A percentile compares a stretch with the other conserved stretches of the same genome.
phyloP scores from a whole-genome alignment of 2,113 vertebrate species.

The Hirundichthys speculiger region DNA sequence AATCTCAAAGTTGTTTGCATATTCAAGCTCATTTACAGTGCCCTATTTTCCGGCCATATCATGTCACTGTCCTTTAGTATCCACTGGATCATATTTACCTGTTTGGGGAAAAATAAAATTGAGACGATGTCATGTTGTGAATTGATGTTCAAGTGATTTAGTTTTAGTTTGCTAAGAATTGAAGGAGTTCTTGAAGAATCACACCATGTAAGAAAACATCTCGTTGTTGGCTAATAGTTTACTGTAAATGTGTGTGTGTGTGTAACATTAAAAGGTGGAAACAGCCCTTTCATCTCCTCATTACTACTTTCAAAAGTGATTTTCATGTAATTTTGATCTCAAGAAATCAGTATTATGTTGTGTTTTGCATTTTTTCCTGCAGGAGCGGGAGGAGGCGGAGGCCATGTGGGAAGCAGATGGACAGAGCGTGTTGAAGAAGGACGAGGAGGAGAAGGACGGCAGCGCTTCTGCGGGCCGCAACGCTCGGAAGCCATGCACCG shows the following conservation, averaged over 20 bases:
- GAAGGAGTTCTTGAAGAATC: background rate
- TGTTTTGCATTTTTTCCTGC: constrained; percentile 8
- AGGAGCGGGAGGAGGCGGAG: constrained; percentile 83
- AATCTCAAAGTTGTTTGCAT: constrained; percentile 51
- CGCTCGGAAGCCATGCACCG: constrained; percentile 70
- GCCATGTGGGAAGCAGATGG: constrained; percentile 72
- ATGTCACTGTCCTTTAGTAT: constrained; percentile 4
- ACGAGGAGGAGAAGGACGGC: constrained; percentile 49
- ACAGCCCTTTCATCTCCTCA: no score
- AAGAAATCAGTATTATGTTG: constrained; percentile 6
- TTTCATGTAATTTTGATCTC: background rate
- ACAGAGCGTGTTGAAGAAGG: constrained; percentile 61
- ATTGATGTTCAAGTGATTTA: background rate
- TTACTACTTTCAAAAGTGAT: no score
- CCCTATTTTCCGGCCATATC: background rate
- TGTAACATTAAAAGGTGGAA: no score
- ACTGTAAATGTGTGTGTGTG: no score
- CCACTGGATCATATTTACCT: background rate
- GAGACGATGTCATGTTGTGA: background rate
- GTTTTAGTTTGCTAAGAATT: background rate
- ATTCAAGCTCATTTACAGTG: constrained; percentile 20
- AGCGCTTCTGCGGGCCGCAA: constrained; percentile 43
- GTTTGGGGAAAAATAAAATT: background rate
- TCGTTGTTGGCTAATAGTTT: no score
- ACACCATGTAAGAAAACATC: background rate